Conservation (phyloP, 1,140 invertebrate genomes). For the Diabrotica virgifera region DNA sequence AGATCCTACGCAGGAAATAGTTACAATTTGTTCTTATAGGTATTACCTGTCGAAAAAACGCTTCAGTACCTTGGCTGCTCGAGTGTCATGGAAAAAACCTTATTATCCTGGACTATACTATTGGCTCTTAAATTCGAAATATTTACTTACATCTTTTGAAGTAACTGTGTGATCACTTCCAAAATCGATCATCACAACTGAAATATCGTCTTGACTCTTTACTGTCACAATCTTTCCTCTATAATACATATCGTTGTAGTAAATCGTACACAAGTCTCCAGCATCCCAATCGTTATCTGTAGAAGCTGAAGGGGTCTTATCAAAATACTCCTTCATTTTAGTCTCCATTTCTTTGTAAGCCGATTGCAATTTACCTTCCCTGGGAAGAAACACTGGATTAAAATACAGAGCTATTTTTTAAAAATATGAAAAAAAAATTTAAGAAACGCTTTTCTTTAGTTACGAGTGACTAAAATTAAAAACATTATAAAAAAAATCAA, state of each 20-base stretch:
- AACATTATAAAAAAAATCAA: too few species aligned
- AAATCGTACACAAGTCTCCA: conserved; percentile 32
- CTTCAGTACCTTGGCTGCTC: too few species aligned
- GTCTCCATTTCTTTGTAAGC: conserved; percentile 29
- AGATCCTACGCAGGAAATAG: too few species aligned
- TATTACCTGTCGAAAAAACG: too few species aligned
- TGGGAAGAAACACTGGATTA: too few species aligned
- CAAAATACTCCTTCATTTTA: conserved; percentile 29
- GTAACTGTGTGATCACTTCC: conserved; percentile 28
- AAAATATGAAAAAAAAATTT: too few species aligned
- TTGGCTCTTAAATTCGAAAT: neutral
- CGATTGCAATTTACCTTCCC: conserved; percentile 18
- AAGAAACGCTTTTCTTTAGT: too few species aligned
- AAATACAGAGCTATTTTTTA: too few species aligned
- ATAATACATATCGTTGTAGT: conserved; percentile 27
- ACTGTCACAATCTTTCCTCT: conserved; percentile 27
- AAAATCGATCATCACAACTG: conserved; percentile 32
- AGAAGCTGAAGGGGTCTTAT: conserved; percentile 17
- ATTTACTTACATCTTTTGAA: conserved; percentile 5
- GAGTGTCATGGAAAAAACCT: too few species aligned
- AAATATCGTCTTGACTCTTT: conserved; percentile 14
- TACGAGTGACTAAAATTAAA: too few species aligned
- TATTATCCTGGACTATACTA: too few species aligned
- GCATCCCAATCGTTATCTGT: conserved; percentile 27
- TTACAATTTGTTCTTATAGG: too few species aligned